Evolutionary conservation across 92 coral and sea anemone species (phyloP), one percentile per base, ranked within the genome.

Genomic region (Desmophyllum pertusum): DNA sequence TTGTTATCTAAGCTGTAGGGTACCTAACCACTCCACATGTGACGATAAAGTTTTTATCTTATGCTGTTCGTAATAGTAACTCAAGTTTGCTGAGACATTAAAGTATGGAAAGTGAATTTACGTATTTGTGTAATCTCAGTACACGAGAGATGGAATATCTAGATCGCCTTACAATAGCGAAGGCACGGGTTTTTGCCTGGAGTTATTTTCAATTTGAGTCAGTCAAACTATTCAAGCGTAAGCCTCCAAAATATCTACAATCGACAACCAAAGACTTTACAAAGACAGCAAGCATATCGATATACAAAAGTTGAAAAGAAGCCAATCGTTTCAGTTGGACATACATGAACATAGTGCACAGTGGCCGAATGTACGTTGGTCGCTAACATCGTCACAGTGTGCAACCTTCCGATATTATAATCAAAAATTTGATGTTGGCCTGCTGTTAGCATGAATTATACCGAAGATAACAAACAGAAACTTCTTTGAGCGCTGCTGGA

Each of bases 1-100:
- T 79, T 70, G 53, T 79, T 46, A 78, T 45, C 27, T 45, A 19
- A 55, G 46, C 80, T 37, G 80, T 35, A 11, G 48, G 67, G 37
- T 37, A 55, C 39, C 67, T 19, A 10, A 76, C 11, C 23, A 33
- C 35, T 53, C 80, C 48, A 21, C 18, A 66, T 63, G 73, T 9
- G 73, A 64, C 23, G 36, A 39, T 40, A 62, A 53, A 59, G 27
- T n/a, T 45, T 18, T n/a, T 18, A 64, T 62, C 43, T 2, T 73
- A 41, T 43, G 13, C 83, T 78, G 73, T 19, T 30, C 10, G 23
- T 21, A n/a, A 3, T 55, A 33, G 43, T 52, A 76, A 76, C 23
- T n/a, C 1, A 13, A 55, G 23, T 15, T 4, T 37, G 27, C 8
- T 42, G 68, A 33, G 37, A 30, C 57, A 35, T 13, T 33, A 33